Evolutionary conservation across 2,797 vertebrate genomes (phyloP).

Genomic region (Sylvia borin): DNA sequence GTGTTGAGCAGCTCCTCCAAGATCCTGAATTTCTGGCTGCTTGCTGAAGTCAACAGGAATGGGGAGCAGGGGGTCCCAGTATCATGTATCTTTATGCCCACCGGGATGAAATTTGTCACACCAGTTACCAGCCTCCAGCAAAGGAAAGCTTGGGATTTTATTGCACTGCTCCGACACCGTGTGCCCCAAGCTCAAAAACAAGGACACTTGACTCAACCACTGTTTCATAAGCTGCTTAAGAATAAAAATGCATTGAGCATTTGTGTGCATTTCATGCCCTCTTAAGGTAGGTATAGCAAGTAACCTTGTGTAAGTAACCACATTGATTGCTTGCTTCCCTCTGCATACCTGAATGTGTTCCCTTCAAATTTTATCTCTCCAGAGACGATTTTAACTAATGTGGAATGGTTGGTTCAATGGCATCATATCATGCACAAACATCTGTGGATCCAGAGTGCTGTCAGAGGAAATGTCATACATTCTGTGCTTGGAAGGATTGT

Average conservation of each 20-base stretch:
- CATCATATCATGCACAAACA: not conserved
- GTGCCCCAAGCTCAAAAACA: not conserved
- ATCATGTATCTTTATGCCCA: not conserved
- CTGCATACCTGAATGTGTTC: not conserved
- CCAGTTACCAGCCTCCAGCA: not conserved
- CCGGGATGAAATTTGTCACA: not conserved
- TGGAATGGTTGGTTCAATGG: not conserved
- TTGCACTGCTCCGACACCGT: accelerated
- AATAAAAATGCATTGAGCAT: slow-evolving; percentile 26
- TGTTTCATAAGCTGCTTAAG: slow-evolving; percentile 7
- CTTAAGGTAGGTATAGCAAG: slow-evolving; percentile 67
- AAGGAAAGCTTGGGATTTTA: not conserved
- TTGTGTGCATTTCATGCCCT: slow-evolving; percentile 70
- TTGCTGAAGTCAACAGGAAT: slow-evolving; percentile 16
- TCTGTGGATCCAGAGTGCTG: not conserved
- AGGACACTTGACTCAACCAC: not conserved
- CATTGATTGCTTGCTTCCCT: not conserved
- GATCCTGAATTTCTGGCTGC: slow-evolving; percentile 44
- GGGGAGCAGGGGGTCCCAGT: not conserved
- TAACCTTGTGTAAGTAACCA: slow-evolving; percentile 31
- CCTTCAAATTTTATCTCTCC: not conserved
- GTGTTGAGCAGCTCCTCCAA: slow-evolving; percentile 48
- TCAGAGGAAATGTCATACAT: not conserved
- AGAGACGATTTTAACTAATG: not conserved
- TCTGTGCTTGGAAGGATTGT: not conserved